Conservation (phyloP, 2,888 invertebrate genomes). For the Copidosoma aretas region DNA sequence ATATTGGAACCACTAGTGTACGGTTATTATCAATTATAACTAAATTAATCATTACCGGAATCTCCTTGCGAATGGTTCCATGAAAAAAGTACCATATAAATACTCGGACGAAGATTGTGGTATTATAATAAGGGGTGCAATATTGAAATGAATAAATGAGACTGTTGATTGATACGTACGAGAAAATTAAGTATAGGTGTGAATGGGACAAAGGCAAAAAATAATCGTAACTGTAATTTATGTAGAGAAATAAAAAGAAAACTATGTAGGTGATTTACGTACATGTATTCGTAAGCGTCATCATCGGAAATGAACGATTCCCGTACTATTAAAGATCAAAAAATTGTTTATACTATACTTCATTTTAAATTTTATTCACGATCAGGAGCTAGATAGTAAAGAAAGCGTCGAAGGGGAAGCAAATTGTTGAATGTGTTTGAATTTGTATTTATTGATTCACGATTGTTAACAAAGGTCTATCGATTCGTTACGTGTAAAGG, state of each 20-base stretch:
- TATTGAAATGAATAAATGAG: background rate
- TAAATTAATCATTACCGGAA: constrained; percentile 8
- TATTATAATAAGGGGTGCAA: background rate
- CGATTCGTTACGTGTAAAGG: constrained; percentile 16
- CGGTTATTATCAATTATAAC: constrained; percentile 3
- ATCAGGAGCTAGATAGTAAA: background rate
- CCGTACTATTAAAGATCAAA: background rate
- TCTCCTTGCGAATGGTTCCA: background rate
- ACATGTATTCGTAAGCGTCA: constrained; percentile 7
- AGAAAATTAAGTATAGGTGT: constrained; percentile 30
- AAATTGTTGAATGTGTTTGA: constrained; percentile 7
- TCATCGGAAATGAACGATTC: background rate
- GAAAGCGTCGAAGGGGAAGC: background rate
- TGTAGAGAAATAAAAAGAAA: constrained; percentile 17
- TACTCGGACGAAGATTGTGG: background rate
- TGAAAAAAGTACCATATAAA: background rate
- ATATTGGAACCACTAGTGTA: constrained; percentile 1
- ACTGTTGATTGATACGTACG: constrained; percentile 3
- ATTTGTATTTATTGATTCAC: constrained; percentile 9
- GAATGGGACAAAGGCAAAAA: background rate
- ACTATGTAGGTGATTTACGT: constrained; percentile 9
- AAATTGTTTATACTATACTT: background rate
- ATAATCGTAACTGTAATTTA: constrained; percentile 29
- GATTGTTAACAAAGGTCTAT: constrained; percentile 19
- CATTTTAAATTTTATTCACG: background rate